Base-by-base conservation (phyloP, 2,113 vertebrate genomes). In the Etheostoma cragini region DNA sequence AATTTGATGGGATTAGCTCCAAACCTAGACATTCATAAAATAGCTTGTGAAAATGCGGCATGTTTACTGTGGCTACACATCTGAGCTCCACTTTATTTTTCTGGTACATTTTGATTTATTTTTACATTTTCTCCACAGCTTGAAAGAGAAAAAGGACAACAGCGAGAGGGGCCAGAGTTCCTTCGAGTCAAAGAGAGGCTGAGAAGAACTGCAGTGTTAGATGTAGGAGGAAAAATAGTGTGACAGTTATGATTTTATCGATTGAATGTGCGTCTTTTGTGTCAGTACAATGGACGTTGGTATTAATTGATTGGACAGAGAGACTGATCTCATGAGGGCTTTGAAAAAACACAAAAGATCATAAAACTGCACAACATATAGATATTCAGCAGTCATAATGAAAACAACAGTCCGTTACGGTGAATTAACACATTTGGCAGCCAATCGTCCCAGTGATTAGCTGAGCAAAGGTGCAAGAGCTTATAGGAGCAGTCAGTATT, bases 111-210 rank as follows among this genome's bases (percentile, higher is more conserved):
- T 47, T 30, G 1, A 33, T 61, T 42, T 42, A 42, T 42, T 11
- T 42, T 42, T 11, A 42, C 2, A 42, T 42, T 42, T 49, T 45
- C 50, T 50, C 52, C 54, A 52, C 63, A 88, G 87, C 47, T 83
- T 49, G 80, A 85, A 26, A 73, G 65, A 70, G 72, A 68, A 15
- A 19, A 12, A 64, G 42, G 46, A 54, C 57, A 54, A 47, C 72
- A 76, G 42, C 65, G 22, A 60, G 84, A 86, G n/a, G 78, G 82
- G 8, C 78, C 78, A 21, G 84, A 86, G 78, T 86, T 89, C 75
- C 76, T 89, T n/a, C 54, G 13, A 78, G 87, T 88, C 22, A 86
- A 76, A 83, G 80, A 83, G 45, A 72, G 81, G 57, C 81, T 86
- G 57, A 79, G 81, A 68, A 76, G 79, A 33, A 89, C 74, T 8